A percentile compares a stretch with the other conserved stretches of the same genome.
Evolutionary conservation across 2,888 invertebrate species (phyloP).

Genomic region (Cyclophora albipunctata): DNA sequence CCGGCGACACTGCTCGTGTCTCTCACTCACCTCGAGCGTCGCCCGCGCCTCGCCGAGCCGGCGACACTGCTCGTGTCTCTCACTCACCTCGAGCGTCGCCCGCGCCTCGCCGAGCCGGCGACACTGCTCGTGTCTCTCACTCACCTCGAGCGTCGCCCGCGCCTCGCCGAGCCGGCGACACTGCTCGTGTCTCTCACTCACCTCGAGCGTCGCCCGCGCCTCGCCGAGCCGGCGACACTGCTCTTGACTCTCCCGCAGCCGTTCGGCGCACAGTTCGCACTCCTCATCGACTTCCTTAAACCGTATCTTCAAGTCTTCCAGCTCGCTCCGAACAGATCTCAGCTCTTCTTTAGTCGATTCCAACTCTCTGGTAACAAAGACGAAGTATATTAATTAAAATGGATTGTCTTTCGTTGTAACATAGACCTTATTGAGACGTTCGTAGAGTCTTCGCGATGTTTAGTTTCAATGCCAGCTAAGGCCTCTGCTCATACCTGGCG

Average conservation of each 20-base stretch:
- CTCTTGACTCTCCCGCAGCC: constrained; percentile 48
- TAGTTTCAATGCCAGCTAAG: too few species aligned
- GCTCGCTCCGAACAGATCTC: constrained; percentile 38
- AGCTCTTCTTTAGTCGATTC: constrained; percentile 46
- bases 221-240: constrained; percentile 43
- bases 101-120: constrained; percentile 43
- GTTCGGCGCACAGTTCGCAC: constrained; percentile 57
- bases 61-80: too few species aligned
- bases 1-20: too few species aligned
- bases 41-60: too few species aligned
- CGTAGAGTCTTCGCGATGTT: too few species aligned
- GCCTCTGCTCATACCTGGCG: too few species aligned
- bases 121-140: constrained; percentile 47
- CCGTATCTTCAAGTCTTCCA: constrained; percentile 38
- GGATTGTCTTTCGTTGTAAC: not conserved
- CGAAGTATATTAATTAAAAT: not conserved
- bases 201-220: constrained; percentile 46
- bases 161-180: too few species aligned
- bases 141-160: too few species aligned
- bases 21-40: too few species aligned
- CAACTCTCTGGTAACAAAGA: constrained; percentile 42
- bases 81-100: constrained; percentile 41
- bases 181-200: constrained; percentile 10
- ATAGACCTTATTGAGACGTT: not conserved
- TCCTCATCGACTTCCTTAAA: constrained; percentile 63